Base-by-base conservation (phyloP, 1,140 invertebrate genomes). In the Drosophila grimshawi region DNA sequence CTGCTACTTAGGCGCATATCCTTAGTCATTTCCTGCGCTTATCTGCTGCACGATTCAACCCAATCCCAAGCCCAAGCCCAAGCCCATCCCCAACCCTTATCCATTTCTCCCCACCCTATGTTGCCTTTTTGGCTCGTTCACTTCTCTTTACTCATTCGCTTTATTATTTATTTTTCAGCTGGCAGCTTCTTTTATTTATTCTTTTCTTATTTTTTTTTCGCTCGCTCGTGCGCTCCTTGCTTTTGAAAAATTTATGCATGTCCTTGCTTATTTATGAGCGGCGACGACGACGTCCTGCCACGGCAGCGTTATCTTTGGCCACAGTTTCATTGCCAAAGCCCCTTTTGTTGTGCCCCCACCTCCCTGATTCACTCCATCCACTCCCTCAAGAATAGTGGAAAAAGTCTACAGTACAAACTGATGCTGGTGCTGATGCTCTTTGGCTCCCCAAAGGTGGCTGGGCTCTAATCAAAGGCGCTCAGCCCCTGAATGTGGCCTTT, bases 251-350 rank as follows among this genome's bases (percentile, higher is more conserved):
- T 90, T 80, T 85, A 90, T 86, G 86, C 86, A 90, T 90, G 86
- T 90, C 86, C 82, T 86, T 90, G 86, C 86, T 90, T 90, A 90
- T 90, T 90, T 90, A 90, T 90, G 86, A 90, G 86, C 86, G 71
- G 67, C 81, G 76, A 79, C 86, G 76, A 81, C 86, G 76, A 66
- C 82, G 78, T 72, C 80, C 76, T 69, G 70, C 52, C 52, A 74
- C 63, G 81, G 62, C 35, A 64, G 61, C 67, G 79, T 90, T 90
- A 90, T 90, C 86, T 90, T 70, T 76, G 78, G 86, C 86, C 86
- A 77, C 83, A 80, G 83, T 91, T 91, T 88, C 88, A 91, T 85
- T 91, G 83, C 83, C 88, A 91, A 75, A 62, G 61, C 52, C 33
- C 49, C 56, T 62, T 69, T 57, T 70, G 65, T 62, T 76, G 60